Conservation (phyloP, 2,888 invertebrate species). For the Hirtodrosophila cameraria region DNA sequence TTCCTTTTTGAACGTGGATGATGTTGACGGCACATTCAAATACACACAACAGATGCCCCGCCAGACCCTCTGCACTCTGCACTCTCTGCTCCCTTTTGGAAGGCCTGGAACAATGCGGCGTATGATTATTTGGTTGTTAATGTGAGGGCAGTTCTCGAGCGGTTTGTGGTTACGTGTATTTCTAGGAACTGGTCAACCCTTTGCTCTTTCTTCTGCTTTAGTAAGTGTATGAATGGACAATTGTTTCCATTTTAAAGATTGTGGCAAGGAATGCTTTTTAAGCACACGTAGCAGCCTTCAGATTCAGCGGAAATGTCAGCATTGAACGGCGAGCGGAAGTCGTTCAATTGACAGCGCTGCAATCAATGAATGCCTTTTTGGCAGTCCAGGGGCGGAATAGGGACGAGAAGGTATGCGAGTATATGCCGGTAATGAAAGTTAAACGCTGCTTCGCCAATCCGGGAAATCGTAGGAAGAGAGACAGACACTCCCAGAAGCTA, state of each 20-base stretch:
- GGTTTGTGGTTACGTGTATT: conserved; percentile 44
- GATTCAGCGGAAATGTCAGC: conserved; percentile 32
- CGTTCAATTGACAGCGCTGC: conserved; percentile 47
- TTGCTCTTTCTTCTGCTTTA: background rate
- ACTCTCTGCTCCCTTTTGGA: background rate
- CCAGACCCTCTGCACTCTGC: no score
- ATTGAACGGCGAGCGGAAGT: conserved; percentile 57
- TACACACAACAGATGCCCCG: conserved; percentile 43
- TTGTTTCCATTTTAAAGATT: conserved; percentile 36
- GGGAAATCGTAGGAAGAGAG: background rate
- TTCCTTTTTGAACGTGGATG: conserved; percentile 26
- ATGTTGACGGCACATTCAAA: conserved; percentile 54
- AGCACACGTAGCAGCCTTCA: conserved; percentile 16
- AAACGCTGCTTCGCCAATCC: conserved; percentile 20
- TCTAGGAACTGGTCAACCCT: conserved; percentile 19
- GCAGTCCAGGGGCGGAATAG: background rate
- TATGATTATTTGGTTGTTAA: conserved; percentile 69
- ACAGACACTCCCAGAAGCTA: background rate
- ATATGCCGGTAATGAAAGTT: conserved; percentile 22
- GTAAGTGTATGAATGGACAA: background rate
- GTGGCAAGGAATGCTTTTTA: conserved; percentile 13
- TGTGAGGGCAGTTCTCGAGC: conserved; percentile 45
- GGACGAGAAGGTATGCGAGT: background rate
- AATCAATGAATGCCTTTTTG: conserved; percentile 46
- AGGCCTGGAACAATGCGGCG: conserved; percentile 67